phyloP scores from a whole-genome alignment of 2,113 vertebrate species.

The Etheostoma spectabile region DNA sequence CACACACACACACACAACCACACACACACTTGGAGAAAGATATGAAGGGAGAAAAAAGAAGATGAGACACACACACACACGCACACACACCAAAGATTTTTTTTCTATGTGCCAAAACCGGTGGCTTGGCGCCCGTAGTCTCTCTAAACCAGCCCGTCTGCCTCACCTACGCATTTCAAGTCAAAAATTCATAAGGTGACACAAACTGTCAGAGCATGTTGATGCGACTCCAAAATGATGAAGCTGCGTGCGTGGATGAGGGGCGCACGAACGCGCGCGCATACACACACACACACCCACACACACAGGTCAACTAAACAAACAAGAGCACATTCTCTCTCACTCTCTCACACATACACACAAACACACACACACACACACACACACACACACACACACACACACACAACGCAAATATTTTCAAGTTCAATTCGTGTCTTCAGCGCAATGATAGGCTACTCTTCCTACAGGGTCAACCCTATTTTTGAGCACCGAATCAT shows the following conservation, averaged over 20 bases:
- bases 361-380: not conserved
- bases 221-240: slow-evolving; percentile 66
- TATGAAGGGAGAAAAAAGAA: slow-evolving; percentile 41
- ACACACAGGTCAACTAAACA: slow-evolving; percentile 5
- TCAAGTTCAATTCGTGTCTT: slow-evolving; percentile 30
- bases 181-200: slow-evolving; percentile 80
- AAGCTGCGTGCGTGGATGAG: slow-evolving; percentile 33
- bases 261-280: slow-evolving; percentile 14
- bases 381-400: no score
- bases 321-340: no score
- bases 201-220: slow-evolving; percentile 77
- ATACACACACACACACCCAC: not conserved
- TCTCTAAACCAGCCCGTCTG: slow-evolving; percentile 65
- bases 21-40: slow-evolving; percentile 60
- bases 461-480: no score
- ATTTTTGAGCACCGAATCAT: no score
- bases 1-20: no score
- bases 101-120: slow-evolving; percentile 34
- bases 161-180: slow-evolving; percentile 77
- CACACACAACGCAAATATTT: slow-evolving; percentile 42
- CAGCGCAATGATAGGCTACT: no score
- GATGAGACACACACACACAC: slow-evolving; percentile 48
- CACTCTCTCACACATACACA: no score
- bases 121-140: slow-evolving; percentile 66
- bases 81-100: no score